phyloP scores from a whole-genome alignment of 2,113 vertebrate genomes.

The Eptesicus fuscus region DNA sequence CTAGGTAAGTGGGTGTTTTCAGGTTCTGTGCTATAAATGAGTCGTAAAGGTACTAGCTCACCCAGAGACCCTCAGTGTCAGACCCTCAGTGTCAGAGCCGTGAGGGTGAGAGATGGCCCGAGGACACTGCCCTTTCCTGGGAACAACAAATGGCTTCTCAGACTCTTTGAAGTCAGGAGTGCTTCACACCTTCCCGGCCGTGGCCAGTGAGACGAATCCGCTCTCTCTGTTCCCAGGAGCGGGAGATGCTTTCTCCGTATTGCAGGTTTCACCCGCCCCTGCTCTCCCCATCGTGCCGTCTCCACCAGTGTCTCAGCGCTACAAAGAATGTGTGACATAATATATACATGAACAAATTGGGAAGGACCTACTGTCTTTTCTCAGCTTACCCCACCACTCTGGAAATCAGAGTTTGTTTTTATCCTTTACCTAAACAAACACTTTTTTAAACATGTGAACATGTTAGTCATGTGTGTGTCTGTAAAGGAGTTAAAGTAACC shows the following conservation, averaged over 20 bases:
- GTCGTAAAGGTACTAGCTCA: background rate
- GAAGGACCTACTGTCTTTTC: background rate
- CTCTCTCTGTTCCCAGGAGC: background rate
- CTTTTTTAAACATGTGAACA: background rate
- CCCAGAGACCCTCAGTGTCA: background rate
- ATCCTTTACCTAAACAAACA: background rate
- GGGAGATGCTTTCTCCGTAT: background rate
- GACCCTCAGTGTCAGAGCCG: background rate
- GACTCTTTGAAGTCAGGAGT: background rate
- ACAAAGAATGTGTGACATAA: background rate
- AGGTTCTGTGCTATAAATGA: rapidly evolving
- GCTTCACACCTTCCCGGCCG: rapidly evolving
- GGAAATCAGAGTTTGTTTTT: background rate
- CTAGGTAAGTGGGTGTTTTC: slow-evolving; percentile 83
- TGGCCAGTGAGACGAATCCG: background rate
- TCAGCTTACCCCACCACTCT: background rate
- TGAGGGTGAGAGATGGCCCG: background rate
- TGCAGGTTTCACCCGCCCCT: rapidly evolving
- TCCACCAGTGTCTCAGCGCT: background rate
- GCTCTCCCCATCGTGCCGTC: rapidly evolving
- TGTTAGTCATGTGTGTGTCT: background rate
- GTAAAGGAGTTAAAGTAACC: background rate
- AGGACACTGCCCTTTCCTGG: background rate
- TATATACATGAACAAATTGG: background rate
- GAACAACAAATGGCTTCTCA: background rate